Percentiles rank a stretch among this genome's conserved stretches.
phyloP scores from a whole-genome alignment of 92 coral and sea anemone species.

The Epizoanthus illoricatus region DNA sequence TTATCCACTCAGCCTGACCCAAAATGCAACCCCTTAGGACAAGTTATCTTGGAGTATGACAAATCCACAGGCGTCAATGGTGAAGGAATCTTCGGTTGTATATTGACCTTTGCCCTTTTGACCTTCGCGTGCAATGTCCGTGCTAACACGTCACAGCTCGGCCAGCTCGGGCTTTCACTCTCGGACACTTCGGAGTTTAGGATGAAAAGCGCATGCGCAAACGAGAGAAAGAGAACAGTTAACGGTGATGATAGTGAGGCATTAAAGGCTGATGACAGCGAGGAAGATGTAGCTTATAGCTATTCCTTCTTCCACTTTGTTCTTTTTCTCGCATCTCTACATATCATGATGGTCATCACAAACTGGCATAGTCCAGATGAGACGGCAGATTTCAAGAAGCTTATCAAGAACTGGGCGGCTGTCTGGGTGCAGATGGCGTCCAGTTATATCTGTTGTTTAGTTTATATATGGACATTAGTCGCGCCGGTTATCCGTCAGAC shows the following conservation, averaged over 20 bases:
- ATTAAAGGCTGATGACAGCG: slow-evolving; percentile 46
- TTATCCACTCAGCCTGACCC: slow-evolving; percentile 92
- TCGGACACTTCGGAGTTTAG: slow-evolving; percentile 70
- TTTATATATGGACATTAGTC: slow-evolving; percentile 95
- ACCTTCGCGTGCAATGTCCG: slow-evolving; percentile 96
- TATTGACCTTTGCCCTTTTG: slow-evolving; percentile 86
- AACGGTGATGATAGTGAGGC: slow-evolving; percentile 34
- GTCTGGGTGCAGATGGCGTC: slow-evolving; percentile 99
- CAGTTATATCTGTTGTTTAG: slow-evolving; percentile 86
- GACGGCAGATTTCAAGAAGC: slow-evolving; percentile 84
- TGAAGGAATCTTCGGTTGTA: slow-evolving; percentile 91
- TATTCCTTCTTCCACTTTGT: slow-evolving; percentile 94
- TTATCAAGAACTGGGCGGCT: slow-evolving; percentile 98
- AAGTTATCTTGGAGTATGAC: slow-evolving; percentile 90
- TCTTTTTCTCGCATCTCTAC: slow-evolving; percentile 85
- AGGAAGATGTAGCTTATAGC: slow-evolving; percentile 79
- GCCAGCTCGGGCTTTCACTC: slow-evolving; percentile 80
- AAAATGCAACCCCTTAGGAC: slow-evolving; percentile 94
- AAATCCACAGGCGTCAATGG: slow-evolving; percentile 97
- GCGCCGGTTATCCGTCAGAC: slow-evolving; percentile 84
- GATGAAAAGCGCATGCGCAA: slow-evolving; percentile 48
- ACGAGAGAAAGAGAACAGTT: slow-evolving; percentile 42
- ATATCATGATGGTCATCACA: slow-evolving; percentile 97
- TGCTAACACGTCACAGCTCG: slow-evolving; percentile 93
- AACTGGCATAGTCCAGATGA: slow-evolving; percentile 99